Base-by-base conservation (phyloP, 1,140 invertebrate species). In the Drosophila simulans region DNA sequence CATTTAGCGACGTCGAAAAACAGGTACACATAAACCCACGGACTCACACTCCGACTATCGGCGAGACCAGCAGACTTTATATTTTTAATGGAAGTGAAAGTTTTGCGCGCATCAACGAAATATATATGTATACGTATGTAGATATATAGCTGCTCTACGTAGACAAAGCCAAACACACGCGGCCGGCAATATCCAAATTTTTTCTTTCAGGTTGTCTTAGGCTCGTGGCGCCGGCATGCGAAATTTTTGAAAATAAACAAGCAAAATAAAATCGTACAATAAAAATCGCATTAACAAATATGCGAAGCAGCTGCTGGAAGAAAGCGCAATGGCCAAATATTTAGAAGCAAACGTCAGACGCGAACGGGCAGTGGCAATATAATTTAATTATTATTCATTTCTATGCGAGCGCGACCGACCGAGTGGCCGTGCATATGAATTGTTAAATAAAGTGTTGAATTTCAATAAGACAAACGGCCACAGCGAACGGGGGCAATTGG, bases 1-100 rank as follows among this genome's bases (percentile, higher is more conserved):
- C 84, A 80, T 89, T 89, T 89, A 88, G 83, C 84, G 66, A 72
- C 56, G 69, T 76, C 62, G 49, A 55, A 64, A 77, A 77, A 77
- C 73, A 77, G 64, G 64, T 77, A 77, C 64, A 59, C 35, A 70
- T 57, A 70, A 69, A 70, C 42, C 48, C 22, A 39, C 25, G 8
- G 31, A 31, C 31, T 58, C 55, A 68, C 57, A 54, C 76, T 60
- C 64, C 15, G 31, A 31, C 31, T 31, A 31, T 25, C 12, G 3
- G 3, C 20, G 12, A 12, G 52, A 37, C 49, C 13, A 55, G 42
- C 13, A 55, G 42, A 45, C 22, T 86, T 74, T 73, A 86, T 85
- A 75, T 88, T 66, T 77, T 86, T 88, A 88, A 88, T 88, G 83
- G 84, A 88, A 88, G 83, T 88, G 83, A 88, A 88, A 88, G 83